phyloP scores from a whole-genome alignment of 2,113 vertebrate species.

The Uria lomvia region DNA sequence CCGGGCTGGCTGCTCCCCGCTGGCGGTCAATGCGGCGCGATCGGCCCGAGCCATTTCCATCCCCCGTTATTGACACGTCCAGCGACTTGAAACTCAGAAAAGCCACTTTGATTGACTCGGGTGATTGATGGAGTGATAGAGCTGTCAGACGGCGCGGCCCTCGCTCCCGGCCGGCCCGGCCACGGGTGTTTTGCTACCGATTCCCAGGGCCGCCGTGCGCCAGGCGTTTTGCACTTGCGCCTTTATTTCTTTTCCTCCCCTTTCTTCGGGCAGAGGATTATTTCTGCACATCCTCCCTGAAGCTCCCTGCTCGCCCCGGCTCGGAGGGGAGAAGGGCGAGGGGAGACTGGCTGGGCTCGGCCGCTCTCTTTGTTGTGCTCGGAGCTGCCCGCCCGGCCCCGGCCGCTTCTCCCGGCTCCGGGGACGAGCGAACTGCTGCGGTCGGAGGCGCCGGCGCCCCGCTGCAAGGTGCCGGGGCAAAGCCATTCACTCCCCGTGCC shows the following conservation, averaged over 20 bases:
- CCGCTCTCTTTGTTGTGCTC: constrained; percentile 22
- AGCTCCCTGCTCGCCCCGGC: not conserved
- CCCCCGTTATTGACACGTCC: constrained; percentile 72
- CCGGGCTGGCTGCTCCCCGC: not conserved
- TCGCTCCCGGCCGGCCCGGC: constrained; percentile 5
- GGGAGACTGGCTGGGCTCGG: not conserved
- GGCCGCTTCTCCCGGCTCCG: not conserved
- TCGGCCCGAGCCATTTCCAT: constrained; percentile 60
- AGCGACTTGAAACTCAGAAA: constrained; percentile 76
- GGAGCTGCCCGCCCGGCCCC: not conserved
- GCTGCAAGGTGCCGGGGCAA: constrained; percentile 3
- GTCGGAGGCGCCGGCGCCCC: not conserved
- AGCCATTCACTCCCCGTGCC: not conserved
- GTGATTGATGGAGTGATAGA: constrained; percentile 83
- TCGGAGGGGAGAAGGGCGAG: not conserved
- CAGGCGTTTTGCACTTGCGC: not conserved
- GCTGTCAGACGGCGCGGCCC: constrained; percentile 73
- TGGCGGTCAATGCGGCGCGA: constrained; percentile 13
- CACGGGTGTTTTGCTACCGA: constrained; percentile 52
- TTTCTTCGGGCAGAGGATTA: not conserved
- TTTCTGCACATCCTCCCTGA: not conserved
- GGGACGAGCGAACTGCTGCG: not conserved
- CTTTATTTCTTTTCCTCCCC: not conserved
- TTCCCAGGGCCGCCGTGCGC: not conserved
- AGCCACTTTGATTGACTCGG: constrained; percentile 81